phyloP scores from a whole-genome alignment of 2,888 invertebrate genomes.

The Sycophila texana region DNA sequence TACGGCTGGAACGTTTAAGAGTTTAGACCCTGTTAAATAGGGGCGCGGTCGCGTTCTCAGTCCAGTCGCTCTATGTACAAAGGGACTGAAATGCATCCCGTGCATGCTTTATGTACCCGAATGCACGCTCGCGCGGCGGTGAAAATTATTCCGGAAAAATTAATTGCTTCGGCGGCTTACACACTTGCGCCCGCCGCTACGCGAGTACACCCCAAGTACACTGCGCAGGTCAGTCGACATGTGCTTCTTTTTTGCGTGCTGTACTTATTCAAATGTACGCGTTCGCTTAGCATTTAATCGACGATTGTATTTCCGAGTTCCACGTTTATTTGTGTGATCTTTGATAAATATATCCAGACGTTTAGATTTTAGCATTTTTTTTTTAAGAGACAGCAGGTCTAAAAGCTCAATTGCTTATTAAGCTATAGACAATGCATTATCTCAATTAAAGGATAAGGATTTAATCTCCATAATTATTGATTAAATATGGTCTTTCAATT shows the following conservation, averaged over 20 bases:
- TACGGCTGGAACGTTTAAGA: constrained; percentile 59
- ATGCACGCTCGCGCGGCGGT: not conserved
- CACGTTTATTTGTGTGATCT: too few species aligned
- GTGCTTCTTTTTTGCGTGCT: not conserved
- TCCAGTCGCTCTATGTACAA: not conserved
- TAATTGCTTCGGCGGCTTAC: constrained; percentile 27
- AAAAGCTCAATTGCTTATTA: not conserved
- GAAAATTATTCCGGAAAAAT: constrained; percentile 20
- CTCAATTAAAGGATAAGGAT: too few species aligned
- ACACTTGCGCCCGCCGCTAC: not conserved
- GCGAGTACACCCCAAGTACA: not conserved
- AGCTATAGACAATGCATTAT: too few species aligned
- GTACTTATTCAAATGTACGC: too few species aligned
- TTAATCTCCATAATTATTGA: too few species aligned
- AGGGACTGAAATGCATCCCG: not conserved
- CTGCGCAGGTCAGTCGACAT: too few species aligned
- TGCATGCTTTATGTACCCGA: not conserved
- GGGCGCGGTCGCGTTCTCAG: constrained; percentile 49
- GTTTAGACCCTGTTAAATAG: constrained; percentile 52
- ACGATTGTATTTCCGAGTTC: too few species aligned
- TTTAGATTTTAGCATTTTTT: too few species aligned
- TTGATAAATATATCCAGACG: too few species aligned
- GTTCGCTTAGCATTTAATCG: too few species aligned
- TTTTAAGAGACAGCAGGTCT: too few species aligned
- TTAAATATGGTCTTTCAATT: too few species aligned